Evolutionary conservation across 2,797 vertebrate species (phyloP), one percentile per base, ranked within the genome.

Genomic region (Pangasius macronema): DNA sequence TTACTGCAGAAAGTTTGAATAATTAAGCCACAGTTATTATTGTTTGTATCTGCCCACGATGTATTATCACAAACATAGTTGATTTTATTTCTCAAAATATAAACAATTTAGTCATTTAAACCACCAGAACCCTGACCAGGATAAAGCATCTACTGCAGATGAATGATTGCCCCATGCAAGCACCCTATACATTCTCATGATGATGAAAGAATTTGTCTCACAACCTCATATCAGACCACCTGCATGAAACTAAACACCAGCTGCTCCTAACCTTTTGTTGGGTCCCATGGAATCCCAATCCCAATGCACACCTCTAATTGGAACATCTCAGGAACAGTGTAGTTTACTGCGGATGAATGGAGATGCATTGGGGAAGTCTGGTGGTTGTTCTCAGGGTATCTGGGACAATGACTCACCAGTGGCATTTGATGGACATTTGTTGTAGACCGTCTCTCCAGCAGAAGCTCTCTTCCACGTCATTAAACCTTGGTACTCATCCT

Each of bases 401-500:
- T 30, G 27, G 6, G 11, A 51, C 4, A 0, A 83, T 36, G 24
- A 72, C 96, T 96, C 92, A 99, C 98, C 98, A 88, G 98, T 99
- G 93, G 98, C 97, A 0, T 99, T 99, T 90, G 98, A 97, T 90
- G 98, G 98, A 94, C 98, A 99, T 90, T 99, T 99, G 95, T 98
- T 99, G 95, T 99, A 99, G 93, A 98, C 96, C 3, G 97, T 96
- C 92, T 99, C 98, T 83, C 98, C 98, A 0, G 97, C 98, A 0
- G 98, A 97, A 0, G 97, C 97, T 93, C 97, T 98, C 93, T 99
- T 99, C 98, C 98, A 99, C 0, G 96, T 97, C 97, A 98, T 97
- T 67, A 97, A 91, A 91, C 96, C 95, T 88, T 97, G 95, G 0
- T 98, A 95, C 87, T 99, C 98, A 0, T 99, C 98, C 93, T 96